Conservation (phyloP, 37 sponge, comb jelly and placozoan genomes). For the Crambe crambe region DNA sequence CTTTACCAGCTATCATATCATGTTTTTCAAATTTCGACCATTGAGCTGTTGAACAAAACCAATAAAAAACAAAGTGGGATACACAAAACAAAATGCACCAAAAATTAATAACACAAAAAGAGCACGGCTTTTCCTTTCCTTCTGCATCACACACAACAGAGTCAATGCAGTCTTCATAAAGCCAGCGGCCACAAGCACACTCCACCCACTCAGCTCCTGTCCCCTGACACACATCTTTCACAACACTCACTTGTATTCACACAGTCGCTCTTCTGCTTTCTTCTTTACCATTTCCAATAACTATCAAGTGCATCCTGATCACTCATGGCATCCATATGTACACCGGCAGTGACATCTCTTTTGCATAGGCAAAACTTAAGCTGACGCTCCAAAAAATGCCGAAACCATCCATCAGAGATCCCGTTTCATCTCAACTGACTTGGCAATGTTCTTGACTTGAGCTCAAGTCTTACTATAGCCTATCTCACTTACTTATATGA, state of each 20-base stretch:
- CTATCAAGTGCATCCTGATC: slow-evolving; percentile 20
- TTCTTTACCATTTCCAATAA: background rate
- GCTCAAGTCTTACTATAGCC: slow-evolving; percentile 53
- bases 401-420: slow-evolving; percentile 45
- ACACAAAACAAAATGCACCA: background rate
- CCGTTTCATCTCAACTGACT: slow-evolving; percentile 1
- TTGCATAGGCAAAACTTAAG: slow-evolving; percentile 22
- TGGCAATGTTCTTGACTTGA: slow-evolving; percentile 22
- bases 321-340: slow-evolving; percentile 24
- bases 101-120: background rate
- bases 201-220: background rate
- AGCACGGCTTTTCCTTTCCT: background rate
- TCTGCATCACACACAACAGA: background rate
- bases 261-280: background rate
- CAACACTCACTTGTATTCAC: background rate
- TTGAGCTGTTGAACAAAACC: background rate
- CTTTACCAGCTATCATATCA: background rate
- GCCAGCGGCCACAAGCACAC: background rate
- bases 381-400: slow-evolving; percentile 33
- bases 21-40: background rate
- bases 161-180: background rate
- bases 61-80: background rate
- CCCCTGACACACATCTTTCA: background rate
- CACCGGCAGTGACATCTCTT: slow-evolving; percentile 29
- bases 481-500: slow-evolving; percentile 8